Evolutionary conservation across 2,797 vertebrate genomes (phyloP), one percentile per base, ranked within the genome.

Genomic region (Gephyroberyx darwinii): DNA sequence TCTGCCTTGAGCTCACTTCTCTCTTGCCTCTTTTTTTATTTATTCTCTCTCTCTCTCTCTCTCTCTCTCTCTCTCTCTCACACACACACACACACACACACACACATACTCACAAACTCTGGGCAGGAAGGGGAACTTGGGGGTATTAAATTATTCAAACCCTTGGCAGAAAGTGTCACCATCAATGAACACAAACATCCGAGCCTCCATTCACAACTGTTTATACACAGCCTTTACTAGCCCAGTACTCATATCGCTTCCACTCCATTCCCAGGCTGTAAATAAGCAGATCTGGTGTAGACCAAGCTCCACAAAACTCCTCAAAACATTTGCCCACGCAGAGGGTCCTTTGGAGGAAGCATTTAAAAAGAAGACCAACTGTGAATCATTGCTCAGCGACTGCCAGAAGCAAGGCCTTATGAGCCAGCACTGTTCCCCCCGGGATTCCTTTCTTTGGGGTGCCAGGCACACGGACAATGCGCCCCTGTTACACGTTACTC

Each of bases 131-230:
- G 52, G 43, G 1, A n/a, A 67, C 65, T 63, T 17, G 1, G 33
- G 26, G 35, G 5, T 80, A 30, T 61, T 86, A 65, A 87, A 90
- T 86, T 78, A 88, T 87, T 88, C 76, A 90, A 58, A 77, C 41
- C 69, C 52, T 50, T 55, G 58, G 75, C 69, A 81, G 55, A 82
- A 84, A 82, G 70, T 77, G 75, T 85, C 66, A 52, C 74, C 66
- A 71, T 83, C 57, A 41, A 65, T 70, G 65, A 78, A 65, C 66
- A 48, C 33, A 72, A 73, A 57, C 1, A 2, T 37, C 80, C 2
- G 4, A 74, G 26, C 54, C 58, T 74, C 56, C 6, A 30, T 76
- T 77, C 60, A 75, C 33, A 53, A 60, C 48, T 70, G 64, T 75
- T 74, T 80, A 78, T 84, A 81, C 77, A 65, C 77, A 81, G 56